These are phyloP conservation scores for Cynopterus brachyotis DNA, from an alignment of 2,113 vertebrate genomes.

Conservation along the genomic window DNA sequence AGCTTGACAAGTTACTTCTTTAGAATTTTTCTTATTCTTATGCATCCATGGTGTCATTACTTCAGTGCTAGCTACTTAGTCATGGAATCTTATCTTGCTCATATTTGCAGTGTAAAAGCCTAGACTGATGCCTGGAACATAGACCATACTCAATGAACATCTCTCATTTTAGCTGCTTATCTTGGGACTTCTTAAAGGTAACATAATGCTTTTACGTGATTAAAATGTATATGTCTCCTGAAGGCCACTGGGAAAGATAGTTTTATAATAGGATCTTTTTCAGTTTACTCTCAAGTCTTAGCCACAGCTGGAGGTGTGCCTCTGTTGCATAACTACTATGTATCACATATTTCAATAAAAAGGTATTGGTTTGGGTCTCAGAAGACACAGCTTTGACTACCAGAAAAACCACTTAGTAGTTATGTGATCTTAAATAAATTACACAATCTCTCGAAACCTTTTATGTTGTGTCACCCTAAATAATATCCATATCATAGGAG, in stretches of 20 bases:
- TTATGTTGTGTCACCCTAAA: not conserved
- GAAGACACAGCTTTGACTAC: not conserved
- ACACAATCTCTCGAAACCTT: not conserved
- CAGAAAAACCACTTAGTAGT: not conserved
- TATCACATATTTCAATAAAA: not conserved
- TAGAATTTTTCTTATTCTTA: not conserved
- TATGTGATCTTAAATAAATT: not conserved
- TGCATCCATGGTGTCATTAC: not conserved
- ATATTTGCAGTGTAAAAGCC: not conserved
- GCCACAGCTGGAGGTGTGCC: not conserved
- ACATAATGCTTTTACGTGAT: not conserved
- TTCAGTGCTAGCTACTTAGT: not conserved
- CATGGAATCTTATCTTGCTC: not conserved
- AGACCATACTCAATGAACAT: not conserved
- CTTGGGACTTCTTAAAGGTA: not conserved
- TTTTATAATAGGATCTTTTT: not conserved
- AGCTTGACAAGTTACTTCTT: not conserved
- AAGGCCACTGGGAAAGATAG: not conserved
- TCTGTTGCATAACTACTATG: not conserved
- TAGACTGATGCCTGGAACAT: not conserved
- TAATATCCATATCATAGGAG: not conserved
- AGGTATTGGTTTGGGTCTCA: not conserved
- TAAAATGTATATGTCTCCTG: not conserved
- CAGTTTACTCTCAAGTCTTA: not conserved
- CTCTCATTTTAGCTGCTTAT: not conserved